Percentiles rank a stretch among this genome's conserved stretches.
phyloP scores from a whole-genome alignment of 2,888 invertebrate genomes.

The Deroplatys truncata region DNA sequence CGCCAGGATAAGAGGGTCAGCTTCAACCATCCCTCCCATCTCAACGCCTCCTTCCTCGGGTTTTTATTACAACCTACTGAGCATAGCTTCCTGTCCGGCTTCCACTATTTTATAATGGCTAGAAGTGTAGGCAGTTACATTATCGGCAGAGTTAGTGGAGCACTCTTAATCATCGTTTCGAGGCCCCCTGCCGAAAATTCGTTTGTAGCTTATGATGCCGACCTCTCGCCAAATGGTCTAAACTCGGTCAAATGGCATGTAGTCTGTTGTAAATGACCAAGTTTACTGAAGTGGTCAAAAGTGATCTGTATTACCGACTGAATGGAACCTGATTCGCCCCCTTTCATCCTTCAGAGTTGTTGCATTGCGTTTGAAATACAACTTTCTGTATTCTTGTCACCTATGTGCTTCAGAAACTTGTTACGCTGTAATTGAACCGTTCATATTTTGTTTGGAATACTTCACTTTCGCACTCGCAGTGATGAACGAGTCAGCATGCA shows the following conservation, averaged over 20 bases:
- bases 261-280: too few relatives aligned
- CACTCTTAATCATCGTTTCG: background rate
- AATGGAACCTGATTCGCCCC: too few relatives aligned
- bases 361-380: too few relatives aligned
- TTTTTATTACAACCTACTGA: slow-evolving; percentile 7
- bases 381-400: too few relatives aligned
- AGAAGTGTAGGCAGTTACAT: background rate
- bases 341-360: too few relatives aligned
- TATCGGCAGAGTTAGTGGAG: background rate
- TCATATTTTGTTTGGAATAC: too few relatives aligned
- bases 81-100: background rate
- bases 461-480: too few relatives aligned
- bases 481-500: too few relatives aligned
- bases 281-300: background rate
- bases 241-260: background rate
- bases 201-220: background rate
- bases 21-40: background rate
- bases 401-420: too few relatives aligned
- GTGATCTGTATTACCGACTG: background rate
- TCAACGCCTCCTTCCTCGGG: background rate
- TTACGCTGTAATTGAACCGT: too few relatives aligned
- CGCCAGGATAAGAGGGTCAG: background rate
- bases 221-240: background rate
- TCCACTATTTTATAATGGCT: background rate
- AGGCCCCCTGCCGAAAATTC: background rate